These are phyloP conservation scores for Chloropsis hardwickii DNA, from an alignment of 2,113 vertebrate genomes.

Conservation along the genomic window DNA sequence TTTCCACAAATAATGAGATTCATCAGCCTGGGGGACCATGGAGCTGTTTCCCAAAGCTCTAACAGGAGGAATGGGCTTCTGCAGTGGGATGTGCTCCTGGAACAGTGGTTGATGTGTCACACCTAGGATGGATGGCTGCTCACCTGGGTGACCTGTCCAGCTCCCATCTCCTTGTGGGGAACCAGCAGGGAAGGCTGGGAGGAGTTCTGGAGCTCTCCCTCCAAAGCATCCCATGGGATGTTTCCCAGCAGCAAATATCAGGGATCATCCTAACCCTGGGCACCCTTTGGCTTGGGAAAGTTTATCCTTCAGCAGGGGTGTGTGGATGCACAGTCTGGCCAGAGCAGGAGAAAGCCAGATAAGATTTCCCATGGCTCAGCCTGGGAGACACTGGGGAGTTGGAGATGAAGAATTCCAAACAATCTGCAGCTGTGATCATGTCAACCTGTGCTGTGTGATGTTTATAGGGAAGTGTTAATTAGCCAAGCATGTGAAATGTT, in stretches of 20 bases:
- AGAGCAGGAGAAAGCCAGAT: too few relatives aligned
- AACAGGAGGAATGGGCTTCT: background rate
- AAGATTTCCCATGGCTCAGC: too few relatives aligned
- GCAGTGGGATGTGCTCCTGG: background rate
- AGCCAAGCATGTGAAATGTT: too few relatives aligned
- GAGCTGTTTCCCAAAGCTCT: background rate
- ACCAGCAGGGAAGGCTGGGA: background rate
- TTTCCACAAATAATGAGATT: rapidly evolving
- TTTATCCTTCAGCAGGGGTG: background rate
- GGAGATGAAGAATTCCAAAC: too few relatives aligned
- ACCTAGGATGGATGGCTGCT: background rate
- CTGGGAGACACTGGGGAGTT: too few relatives aligned
- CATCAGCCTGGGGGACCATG: rapidly evolving
- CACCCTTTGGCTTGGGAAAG: background rate
- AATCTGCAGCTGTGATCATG: too few relatives aligned
- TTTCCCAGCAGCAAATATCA: background rate
- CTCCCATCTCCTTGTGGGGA: background rate
- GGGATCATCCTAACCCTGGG: background rate
- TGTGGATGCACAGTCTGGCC: too few relatives aligned
- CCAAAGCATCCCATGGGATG: background rate
- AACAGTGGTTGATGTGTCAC: background rate
- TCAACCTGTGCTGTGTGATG: too few relatives aligned
- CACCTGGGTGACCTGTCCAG: background rate
- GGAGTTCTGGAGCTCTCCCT: background rate
- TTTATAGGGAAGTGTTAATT: too few relatives aligned